Conservation (phyloP, 1,140 invertebrate genomes). For the Globodera rostochiensis region DNA sequence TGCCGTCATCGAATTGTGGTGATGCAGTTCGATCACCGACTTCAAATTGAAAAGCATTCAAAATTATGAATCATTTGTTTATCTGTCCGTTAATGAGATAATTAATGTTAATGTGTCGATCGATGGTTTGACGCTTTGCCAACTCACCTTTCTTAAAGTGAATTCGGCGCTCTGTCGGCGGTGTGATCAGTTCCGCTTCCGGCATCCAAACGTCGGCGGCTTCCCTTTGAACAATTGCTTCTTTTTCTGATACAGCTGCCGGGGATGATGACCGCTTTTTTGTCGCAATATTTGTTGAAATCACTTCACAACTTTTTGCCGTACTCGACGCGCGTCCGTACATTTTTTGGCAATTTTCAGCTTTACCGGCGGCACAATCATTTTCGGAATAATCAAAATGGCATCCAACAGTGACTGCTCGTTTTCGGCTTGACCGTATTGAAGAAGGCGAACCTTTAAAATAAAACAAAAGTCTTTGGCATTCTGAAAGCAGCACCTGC, state of each 20-base stretch:
- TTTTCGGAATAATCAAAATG: not conserved
- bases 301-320: not conserved
- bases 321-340: not conserved
- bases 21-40: too few species aligned
- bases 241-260: not conserved
- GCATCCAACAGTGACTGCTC: not conserved
- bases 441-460: not conserved
- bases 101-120: too few species aligned
- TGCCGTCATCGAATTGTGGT: too few species aligned
- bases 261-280: not conserved
- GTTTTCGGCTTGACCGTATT: not conserved
- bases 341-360: not conserved
- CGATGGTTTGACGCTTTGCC: too few species aligned
- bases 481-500: not conserved
- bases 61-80: too few species aligned
- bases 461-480: not conserved
- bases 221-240: not conserved
- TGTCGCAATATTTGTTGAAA: too few species aligned
- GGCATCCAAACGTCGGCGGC: not conserved
- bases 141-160: not conserved
- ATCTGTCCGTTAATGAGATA: too few species aligned
- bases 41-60: too few species aligned
- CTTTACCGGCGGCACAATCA: not conserved
- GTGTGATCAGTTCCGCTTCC: not conserved
- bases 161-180: slow-evolving; percentile 18